These are phyloP conservation scores for Drosophila helvetica DNA, from an alignment of 2,888 invertebrate genomes.

Conservation along the genomic window DNA sequence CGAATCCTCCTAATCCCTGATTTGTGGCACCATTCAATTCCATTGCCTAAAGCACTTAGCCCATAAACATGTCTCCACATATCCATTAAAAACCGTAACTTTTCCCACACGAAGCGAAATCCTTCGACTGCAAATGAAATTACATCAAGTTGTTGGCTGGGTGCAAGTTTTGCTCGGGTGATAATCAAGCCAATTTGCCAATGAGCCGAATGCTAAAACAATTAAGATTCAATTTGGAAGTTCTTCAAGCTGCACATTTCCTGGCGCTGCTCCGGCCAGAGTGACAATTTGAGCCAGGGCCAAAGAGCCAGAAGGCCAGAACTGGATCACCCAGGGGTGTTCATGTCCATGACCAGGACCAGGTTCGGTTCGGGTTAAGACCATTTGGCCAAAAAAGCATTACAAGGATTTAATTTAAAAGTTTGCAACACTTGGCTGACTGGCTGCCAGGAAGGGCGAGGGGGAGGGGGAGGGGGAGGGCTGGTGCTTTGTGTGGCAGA, in stretches of 20 bases:
- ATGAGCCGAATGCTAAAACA: constrained; percentile 62
- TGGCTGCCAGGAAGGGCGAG: background rate
- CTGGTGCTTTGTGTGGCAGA: background rate
- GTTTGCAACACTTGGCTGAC: constrained; percentile 47
- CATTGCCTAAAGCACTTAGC: constrained; percentile 1
- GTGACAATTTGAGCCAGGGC: constrained; percentile 44
- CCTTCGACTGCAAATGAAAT: constrained; percentile 7
- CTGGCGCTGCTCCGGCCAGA: constrained; percentile 36
- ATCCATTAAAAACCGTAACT: constrained; percentile 5
- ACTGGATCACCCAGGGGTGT: background rate
- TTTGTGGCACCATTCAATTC: too few species aligned
- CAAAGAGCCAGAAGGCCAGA: constrained; percentile 10
- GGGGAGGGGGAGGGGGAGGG: too few species aligned
- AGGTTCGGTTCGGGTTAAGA: constrained; percentile 3
- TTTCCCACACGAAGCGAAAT: constrained; percentile 1
- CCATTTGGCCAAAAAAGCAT: constrained; percentile 54
- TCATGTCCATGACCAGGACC: constrained; percentile 10
- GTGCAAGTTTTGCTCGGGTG: constrained; percentile 5
- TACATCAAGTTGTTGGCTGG: constrained; percentile 6
- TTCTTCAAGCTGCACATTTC: constrained; percentile 57
- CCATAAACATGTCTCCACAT: constrained; percentile 5
- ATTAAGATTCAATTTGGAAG: constrained; percentile 68
- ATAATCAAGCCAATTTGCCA: constrained; percentile 60
- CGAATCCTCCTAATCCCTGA: too few species aligned
- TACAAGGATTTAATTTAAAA: constrained; percentile 69